Evolutionary conservation across 2,888 invertebrate genomes (phyloP).

Genomic region (Dolichopus griseipennis): DNA sequence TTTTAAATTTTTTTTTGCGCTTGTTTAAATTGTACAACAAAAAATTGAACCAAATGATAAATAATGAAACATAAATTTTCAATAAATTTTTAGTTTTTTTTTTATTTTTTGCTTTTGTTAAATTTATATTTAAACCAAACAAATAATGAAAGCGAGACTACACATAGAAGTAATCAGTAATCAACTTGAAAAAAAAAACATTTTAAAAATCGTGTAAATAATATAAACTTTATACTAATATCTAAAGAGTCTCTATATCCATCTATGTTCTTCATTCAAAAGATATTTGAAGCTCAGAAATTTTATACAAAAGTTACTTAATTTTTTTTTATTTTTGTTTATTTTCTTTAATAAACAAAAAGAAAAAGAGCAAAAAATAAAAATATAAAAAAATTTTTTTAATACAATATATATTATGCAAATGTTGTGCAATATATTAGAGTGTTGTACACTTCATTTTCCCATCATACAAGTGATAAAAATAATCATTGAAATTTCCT

Average conservation of each 20-base stretch:
- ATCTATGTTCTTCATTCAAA: too few species aligned
- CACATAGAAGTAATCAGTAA: too few species aligned
- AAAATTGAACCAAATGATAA: too few species aligned
- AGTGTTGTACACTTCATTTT: too few species aligned
- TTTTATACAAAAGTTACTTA: neutral
- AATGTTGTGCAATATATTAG: constrained; percentile 6
- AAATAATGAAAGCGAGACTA: neutral
- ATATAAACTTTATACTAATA: too few species aligned
- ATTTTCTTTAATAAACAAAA: neutral
- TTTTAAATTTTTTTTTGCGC: neutral
- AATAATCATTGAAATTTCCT: too few species aligned
- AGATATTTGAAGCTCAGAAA: too few species aligned
- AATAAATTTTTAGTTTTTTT: neutral
- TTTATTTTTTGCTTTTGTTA: neutral
- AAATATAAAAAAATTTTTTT: neutral
- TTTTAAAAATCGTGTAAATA: too few species aligned
- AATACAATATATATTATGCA: neutral
- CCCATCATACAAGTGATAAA: too few species aligned
- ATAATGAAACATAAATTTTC: constrained; percentile 1
- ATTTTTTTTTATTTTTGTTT: neutral
- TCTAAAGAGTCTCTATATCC: neutral
- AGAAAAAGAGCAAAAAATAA: too few species aligned
- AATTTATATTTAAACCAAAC: neutral
- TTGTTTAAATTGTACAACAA: neutral
- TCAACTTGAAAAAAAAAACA: neutral